Conservation (phyloP, 2,888 invertebrate genomes). For the Automeris io region DNA sequence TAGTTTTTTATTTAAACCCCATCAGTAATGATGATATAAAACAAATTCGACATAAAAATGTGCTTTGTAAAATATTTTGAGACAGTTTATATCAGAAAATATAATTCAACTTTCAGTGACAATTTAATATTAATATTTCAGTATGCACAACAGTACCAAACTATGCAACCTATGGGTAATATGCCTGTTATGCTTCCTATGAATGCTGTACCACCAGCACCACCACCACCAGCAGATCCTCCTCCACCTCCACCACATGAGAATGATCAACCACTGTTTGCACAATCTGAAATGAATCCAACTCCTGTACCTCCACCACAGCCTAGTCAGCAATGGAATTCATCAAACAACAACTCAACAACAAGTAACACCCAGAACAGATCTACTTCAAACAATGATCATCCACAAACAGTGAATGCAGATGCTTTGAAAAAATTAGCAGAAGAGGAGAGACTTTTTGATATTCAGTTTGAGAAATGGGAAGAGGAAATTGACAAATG, state of each 20-base stretch:
- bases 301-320: constrained; percentile 28
- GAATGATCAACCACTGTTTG: constrained; percentile 58
- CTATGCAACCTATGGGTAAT: constrained; percentile 38
- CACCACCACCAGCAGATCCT: constrained; percentile 41
- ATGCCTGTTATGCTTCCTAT: constrained; percentile 45
- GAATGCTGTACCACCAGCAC: constrained; percentile 36
- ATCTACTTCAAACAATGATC: constrained; percentile 25
- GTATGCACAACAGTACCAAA: constrained; percentile 64
- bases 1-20: too few relatives aligned
- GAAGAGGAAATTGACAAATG: constrained; percentile 94
- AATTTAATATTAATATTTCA: constrained; percentile 22
- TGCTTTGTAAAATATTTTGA: too few relatives aligned
- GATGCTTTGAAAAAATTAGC: constrained; percentile 61
- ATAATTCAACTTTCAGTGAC: background rate
- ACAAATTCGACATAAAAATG: too few relatives aligned
- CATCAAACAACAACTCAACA: constrained; percentile 22
- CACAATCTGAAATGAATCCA: constrained; percentile 20
- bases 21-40: too few relatives aligned
- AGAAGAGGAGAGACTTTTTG: constrained; percentile 90
- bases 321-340: constrained; percentile 15
- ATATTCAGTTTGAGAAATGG: constrained; percentile 93
- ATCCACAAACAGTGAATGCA: constrained; percentile 31
- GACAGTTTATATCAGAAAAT: background rate
- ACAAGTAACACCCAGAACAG: constrained; percentile 46
- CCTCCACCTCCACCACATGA: constrained; percentile 58